These are phyloP conservation scores for crab-eating macaque (Macaca fascicularis) DNA, from an alignment of 2,113 vertebrate genomes.

Conservation along the genomic window DNA sequence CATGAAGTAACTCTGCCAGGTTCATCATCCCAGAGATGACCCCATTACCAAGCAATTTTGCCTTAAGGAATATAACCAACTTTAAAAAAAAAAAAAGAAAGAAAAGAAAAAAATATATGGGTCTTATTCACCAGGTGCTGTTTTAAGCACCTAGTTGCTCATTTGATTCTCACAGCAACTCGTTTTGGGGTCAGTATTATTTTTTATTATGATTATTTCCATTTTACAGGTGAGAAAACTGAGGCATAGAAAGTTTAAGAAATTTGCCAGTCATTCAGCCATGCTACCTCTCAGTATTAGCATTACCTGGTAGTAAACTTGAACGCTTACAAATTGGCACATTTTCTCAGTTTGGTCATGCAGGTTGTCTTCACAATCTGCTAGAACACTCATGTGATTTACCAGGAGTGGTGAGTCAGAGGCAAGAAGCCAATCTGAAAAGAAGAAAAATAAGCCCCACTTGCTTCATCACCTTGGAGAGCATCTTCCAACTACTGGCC, in stretches of 20 bases:
- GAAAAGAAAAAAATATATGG: background rate
- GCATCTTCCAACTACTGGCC: rapidly evolving
- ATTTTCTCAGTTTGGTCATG: background rate
- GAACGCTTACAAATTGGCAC: background rate
- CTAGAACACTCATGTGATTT: background rate
- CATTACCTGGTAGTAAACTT: background rate
- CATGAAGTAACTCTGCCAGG: background rate
- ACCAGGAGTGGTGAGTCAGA: background rate
- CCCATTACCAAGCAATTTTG: conserved; percentile 31
- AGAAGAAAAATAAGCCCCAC: background rate
- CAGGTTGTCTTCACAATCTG: background rate
- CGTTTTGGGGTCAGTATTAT: background rate
- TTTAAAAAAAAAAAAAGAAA: background rate
- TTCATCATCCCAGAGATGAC: conserved; percentile 22
- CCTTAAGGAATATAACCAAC: conserved; percentile 21
- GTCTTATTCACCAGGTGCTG: background rate
- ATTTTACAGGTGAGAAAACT: background rate
- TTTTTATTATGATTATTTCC: background rate
- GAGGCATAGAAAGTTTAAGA: background rate
- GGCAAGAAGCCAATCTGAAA: background rate
- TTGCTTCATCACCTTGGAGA: conserved; percentile 34
- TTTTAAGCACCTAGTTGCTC: background rate
- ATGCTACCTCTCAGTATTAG: background rate
- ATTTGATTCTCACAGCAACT: background rate
- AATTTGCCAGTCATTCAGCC: background rate